phyloP scores from a whole-genome alignment of 1,140 invertebrate species.

The Dinothrombium tinctorium region DNA sequence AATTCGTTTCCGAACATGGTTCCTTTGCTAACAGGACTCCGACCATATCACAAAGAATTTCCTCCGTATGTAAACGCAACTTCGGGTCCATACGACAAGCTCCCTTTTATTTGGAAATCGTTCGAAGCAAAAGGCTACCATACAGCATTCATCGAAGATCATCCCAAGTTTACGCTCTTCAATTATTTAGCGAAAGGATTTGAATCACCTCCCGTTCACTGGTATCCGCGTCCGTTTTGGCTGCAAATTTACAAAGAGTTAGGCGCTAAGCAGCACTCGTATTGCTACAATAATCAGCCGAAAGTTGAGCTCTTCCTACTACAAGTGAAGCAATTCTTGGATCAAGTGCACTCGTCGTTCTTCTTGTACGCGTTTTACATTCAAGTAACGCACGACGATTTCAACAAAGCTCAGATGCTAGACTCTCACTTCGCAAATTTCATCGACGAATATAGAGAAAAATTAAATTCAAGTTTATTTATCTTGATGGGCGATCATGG shows the following conservation, averaged over 20 bases:
- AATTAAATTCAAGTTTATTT: conserved; percentile 7
- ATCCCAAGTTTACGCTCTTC: conserved; percentile 43
- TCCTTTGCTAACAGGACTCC: conserved; percentile 17
- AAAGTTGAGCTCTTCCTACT: conserved; percentile 13
- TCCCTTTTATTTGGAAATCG: conserved; percentile 18
- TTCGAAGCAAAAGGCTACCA: conserved; percentile 37
- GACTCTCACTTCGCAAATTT: conserved; percentile 9
- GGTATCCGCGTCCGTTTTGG: conserved; percentile 46
- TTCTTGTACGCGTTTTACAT: conserved; percentile 8
- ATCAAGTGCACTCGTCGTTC: conserved; percentile 15
- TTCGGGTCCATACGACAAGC: conserved; percentile 4
- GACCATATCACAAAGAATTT: neutral
- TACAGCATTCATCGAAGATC: conserved; percentile 55
- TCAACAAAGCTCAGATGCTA: conserved; percentile 9
- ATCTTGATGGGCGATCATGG: conserved; percentile 12
- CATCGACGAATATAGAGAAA: neutral
- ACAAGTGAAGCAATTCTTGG: conserved; percentile 16
- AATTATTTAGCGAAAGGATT: conserved; percentile 45
- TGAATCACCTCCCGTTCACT: conserved; percentile 45
- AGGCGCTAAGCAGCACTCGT: neutral
- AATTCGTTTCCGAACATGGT: conserved; percentile 25
- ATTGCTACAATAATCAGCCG: conserved; percentile 10
- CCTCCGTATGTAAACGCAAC: neutral
- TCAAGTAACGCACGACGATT: conserved; percentile 11
- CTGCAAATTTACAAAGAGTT: conserved; percentile 10